Conservation (phyloP, 2,888 invertebrate species). For the Plebejus anna region DNA sequence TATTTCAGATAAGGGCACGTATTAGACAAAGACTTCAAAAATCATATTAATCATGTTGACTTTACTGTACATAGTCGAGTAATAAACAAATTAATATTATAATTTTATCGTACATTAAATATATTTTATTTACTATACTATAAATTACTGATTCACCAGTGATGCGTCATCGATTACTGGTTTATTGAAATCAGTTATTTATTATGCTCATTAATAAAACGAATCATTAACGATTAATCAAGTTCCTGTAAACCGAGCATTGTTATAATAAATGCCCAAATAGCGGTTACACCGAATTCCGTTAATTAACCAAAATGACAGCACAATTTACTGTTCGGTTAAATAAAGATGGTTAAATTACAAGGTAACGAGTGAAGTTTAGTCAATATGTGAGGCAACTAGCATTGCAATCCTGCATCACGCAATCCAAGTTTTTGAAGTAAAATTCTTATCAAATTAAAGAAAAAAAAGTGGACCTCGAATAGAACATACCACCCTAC, state of each 20-base stretch:
- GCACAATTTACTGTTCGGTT: background rate
- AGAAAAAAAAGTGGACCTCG: too few species aligned
- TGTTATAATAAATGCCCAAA: constrained; percentile 3
- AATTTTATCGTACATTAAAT: background rate
- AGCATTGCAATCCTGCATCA: too few species aligned
- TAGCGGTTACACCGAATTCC: background rate
- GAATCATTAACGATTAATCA: constrained; percentile 29
- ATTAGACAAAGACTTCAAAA: too few species aligned
- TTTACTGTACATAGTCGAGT: too few species aligned
- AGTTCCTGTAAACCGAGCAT: background rate
- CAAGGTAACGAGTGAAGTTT: background rate
- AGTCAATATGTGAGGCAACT: background rate
- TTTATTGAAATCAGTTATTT: background rate
- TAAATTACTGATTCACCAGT: background rate
- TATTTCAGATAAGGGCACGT: background rate
- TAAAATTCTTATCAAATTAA: too few species aligned
- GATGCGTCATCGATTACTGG: background rate
- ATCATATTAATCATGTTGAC: too few species aligned
- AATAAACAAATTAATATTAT: too few species aligned
- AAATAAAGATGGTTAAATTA: background rate
- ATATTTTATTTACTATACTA: background rate
- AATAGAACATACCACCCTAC: too few species aligned
- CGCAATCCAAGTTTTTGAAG: too few species aligned
- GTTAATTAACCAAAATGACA: constrained; percentile 13
- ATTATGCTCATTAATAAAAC: background rate